Base-by-base conservation (phyloP, 2,888 invertebrate genomes). In the Strigamia crassipes region DNA sequence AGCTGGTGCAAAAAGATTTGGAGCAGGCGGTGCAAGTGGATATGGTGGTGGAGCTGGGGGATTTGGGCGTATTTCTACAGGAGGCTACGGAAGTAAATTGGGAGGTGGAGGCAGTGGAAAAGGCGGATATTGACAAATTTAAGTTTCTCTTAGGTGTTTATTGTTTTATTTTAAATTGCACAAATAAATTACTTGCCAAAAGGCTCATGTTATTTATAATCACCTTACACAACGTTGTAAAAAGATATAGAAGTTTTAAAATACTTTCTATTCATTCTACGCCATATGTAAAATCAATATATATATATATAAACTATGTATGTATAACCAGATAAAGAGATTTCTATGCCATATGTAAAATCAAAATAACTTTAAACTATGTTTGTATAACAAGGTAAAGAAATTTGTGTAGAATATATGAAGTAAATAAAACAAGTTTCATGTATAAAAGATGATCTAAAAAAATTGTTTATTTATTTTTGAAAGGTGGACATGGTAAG, bases 151-250 rank as follows among this genome's bases (percentile, higher is more conserved):
- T 56, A n/a, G 2, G 4, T 51, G n/a, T 21, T 21, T 61, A 23
- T 9, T 23, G 23, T 61, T 61, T 18, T 6, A 61, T 61, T 23
- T 23, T 18, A 0, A 18, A 61, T 61, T 23, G 61, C 61, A 61
- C 23, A 21, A 61, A 61, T 61, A 23, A 23, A 0, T 46, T 46
- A 27, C 46, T 46, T 46, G 46, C 46, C 61, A 61, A n/a, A 61
- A 61, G 23, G 61, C 61, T 61, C 18, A 23, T 61, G 61, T 61
- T 61, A 61, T 61, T 61, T 23, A 61, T 61, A 61, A 23, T 61
- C 61, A 61, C 61, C 61, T n/a, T 61, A 61, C 10, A 61, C 61
- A 61, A 23, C 6, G 61, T 61, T 61, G 61, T 61, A 18, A 61
- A 21, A 23, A 61, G 21, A 61, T 15, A 21, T 61, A 21, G 61